Evolutionary conservation across 2,797 vertebrate genomes (phyloP).

Genomic region (Sebastiscus tertius): DNA sequence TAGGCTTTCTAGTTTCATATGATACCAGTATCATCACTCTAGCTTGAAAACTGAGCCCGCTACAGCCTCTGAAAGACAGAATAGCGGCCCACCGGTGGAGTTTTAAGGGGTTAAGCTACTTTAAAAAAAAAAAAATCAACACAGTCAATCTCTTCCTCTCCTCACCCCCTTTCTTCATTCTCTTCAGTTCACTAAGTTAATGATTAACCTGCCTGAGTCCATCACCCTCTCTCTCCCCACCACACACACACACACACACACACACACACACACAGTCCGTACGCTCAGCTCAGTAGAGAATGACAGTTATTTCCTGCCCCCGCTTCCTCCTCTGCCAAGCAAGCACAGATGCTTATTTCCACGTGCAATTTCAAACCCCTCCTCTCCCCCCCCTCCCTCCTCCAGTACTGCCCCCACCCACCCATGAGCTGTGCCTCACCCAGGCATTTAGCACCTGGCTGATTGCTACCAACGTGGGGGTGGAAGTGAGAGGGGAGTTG

Average conservation of each 20-base stretch:
- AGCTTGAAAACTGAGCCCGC: no score
- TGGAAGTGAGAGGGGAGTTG: conserved; percentile 41
- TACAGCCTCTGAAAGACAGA: no score
- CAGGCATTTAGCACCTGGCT: conserved; percentile 84
- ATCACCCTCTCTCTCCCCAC: conserved; percentile 38
- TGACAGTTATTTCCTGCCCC: conserved; percentile 85
- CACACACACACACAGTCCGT: conserved; percentile 18
- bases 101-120: conserved; percentile 10
- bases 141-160: not conserved
- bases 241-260: not conserved
- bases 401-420: conserved; percentile 33
- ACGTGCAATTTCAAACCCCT: conserved; percentile 64
- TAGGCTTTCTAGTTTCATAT: no score
- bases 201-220: conserved; percentile 78
- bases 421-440: conserved; percentile 71
- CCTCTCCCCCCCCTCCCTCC: not conserved
- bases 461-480: conserved; percentile 77
- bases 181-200: conserved; percentile 71
- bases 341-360: conserved; percentile 83
- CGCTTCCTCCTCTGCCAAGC: conserved; percentile 76
- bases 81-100: no score
- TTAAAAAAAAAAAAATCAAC: conserved; percentile 8
- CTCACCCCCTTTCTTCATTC: conserved; percentile 33
- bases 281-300: conserved; percentile 68
- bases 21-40: no score